Base-by-base conservation (phyloP, 2,888 invertebrate species). In the Trissolcus japonicus region DNA sequence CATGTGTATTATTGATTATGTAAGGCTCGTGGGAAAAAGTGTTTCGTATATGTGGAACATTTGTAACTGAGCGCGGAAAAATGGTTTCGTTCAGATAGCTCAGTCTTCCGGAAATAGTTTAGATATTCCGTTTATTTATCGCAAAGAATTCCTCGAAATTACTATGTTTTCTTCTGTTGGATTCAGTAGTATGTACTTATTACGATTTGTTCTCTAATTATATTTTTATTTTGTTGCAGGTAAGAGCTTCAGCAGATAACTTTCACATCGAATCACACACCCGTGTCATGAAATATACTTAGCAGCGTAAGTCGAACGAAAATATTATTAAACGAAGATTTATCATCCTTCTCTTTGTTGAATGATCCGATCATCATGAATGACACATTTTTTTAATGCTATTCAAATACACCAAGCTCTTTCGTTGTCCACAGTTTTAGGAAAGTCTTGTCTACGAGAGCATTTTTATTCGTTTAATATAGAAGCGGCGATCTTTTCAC, bases 21-120 rank as follows among this genome's bases (percentile, higher is more conserved):
- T 68, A 75, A 75, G 54, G 21, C 19, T 43, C 68, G 68, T 75
- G 75, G 62, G 75, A 75, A 75, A 68, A 68, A 75, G 63, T 48
- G 46, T 56, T 41, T 7, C 17, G 21, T 56, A 9, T 16, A 46
- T 41, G 14, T 19, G 17, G 17, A 17, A 48, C 41, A 55, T 21
- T 35, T 65, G 17, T 69, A 61, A 17, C 19, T 46, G 60, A 7
- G 35, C 17, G 48, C 9, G 25, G 59, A 16, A 43, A 67, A 62
- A 67, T 74, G 53, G 62, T 68, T 74, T 74, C 54, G 62, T 62
- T 68, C 50, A 56, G 62, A 62, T 74, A 74, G 62, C 61, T 21
- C 25, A 41, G 21, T 53, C 59, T 68, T 63, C 61, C 75, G 68
- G 59, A 75, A 75, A 61, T 59, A n/a, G 50, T 17, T 54, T 56